Evolutionary conservation across 2,797 vertebrate species (phyloP).

Genomic region (Thripadectes ignobilis): DNA sequence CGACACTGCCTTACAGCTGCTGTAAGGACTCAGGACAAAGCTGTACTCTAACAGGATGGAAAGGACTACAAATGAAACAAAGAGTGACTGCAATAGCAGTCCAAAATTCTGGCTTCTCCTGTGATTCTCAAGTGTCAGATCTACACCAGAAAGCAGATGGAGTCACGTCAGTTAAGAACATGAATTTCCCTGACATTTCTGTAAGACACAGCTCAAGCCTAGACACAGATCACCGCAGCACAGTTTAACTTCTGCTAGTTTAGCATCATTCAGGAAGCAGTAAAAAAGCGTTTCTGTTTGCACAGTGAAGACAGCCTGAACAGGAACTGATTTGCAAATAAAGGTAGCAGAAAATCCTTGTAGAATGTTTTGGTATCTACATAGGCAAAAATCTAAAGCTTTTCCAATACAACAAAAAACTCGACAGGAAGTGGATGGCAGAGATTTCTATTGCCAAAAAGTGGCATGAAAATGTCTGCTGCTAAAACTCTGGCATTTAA

Average conservation of each 20-base stretch:
- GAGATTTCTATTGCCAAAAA: background rate
- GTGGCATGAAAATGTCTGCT: background rate
- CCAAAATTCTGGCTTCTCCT: background rate
- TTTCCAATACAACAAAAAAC: background rate
- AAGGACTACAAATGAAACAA: background rate
- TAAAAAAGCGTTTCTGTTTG: background rate
- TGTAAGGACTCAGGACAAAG: background rate
- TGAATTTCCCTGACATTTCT: background rate
- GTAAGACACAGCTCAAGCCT: background rate
- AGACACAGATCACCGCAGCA: background rate
- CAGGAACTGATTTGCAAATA: background rate
- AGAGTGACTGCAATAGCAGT: background rate
- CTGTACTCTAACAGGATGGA: background rate
- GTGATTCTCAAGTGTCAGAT: background rate
- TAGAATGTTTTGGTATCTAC: background rate
- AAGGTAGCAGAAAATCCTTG: background rate
- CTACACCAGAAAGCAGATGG: background rate
- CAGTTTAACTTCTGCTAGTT: background rate
- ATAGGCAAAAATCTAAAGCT: background rate
- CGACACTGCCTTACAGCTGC: background rate
- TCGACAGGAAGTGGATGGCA: background rate
- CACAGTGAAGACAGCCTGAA: background rate
- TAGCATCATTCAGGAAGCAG: background rate
- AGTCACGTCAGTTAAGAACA: background rate
- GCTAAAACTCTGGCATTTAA: background rate